Evolutionary conservation across 2,113 vertebrate species (phyloP).

Genomic region (Willisornis vidua): DNA sequence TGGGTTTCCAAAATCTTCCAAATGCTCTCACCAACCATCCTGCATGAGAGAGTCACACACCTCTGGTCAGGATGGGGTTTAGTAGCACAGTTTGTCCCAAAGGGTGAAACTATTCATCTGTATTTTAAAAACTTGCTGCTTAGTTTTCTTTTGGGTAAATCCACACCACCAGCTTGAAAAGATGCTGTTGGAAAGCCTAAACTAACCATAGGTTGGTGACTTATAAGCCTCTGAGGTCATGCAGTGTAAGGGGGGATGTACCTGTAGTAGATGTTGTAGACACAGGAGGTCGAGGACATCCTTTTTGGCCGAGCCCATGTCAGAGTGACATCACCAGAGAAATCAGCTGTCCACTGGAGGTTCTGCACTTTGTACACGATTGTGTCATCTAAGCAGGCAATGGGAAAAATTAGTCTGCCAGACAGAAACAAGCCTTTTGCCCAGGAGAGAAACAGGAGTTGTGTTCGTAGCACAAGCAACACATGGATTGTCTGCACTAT

Average conservation of each 20-base stretch:
- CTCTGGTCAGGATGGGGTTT: neutral
- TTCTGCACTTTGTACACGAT: slow-evolving; percentile 93
- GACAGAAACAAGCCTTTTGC: neutral
- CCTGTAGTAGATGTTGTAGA: slow-evolving; percentile 92
- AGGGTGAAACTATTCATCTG: neutral
- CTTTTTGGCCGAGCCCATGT: slow-evolving; percentile 92
- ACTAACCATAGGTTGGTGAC: neutral
- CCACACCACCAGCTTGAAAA: neutral
- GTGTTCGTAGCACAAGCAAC: rapidly evolving
- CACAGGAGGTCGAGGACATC: slow-evolving; percentile 86
- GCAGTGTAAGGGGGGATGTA: neutral
- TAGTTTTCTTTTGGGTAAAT: neutral
- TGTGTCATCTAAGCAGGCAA: slow-evolving; percentile 76
- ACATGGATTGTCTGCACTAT: neutral
- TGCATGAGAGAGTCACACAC: slow-evolving; percentile 13
- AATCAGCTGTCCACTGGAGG: slow-evolving; percentile 91
- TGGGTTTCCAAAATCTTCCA: slow-evolving; percentile 92
- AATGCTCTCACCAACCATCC: slow-evolving; percentile 83
- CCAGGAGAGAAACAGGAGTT: neutral
- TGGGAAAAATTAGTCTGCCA: rapidly evolving
- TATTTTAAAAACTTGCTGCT: neutral
- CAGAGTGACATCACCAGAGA: slow-evolving; percentile 86
- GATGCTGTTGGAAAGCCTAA: neutral
- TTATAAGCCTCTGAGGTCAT: neutral
- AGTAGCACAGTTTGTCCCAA: neutral